Conservation (phyloP, 2,797 vertebrate genomes). For the Knipowitschia caucasica region DNA sequence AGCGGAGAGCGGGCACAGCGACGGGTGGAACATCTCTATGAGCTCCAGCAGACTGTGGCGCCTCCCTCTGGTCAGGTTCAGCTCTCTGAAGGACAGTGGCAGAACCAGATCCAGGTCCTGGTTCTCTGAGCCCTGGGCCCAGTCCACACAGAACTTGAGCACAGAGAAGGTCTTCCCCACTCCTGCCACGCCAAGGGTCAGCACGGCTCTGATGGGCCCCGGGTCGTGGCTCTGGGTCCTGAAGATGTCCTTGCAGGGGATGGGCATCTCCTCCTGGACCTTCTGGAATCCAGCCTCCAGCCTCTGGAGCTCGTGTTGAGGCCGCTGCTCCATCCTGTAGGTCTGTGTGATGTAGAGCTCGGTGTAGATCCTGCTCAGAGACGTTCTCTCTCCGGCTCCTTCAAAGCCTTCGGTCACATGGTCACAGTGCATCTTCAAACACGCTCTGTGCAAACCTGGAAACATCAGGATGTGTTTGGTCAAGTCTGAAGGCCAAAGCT, state of each 20-base stretch:
- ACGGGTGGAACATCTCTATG: background rate
- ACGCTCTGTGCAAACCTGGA: background rate
- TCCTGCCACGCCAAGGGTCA: conserved; percentile 2
- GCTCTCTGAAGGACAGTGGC: conserved; percentile 1
- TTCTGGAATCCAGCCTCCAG: background rate
- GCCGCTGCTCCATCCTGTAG: background rate
- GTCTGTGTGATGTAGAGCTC: conserved; percentile 1
- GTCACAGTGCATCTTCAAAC: background rate
- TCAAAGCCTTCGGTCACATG: background rate
- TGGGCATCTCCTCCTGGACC: background rate
- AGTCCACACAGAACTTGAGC: conserved; percentile 6
- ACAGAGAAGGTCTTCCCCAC: conserved; percentile 8
- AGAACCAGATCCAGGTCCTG: background rate
- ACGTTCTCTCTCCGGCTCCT: background rate
- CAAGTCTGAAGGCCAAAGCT: no score
- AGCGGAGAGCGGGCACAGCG: background rate
- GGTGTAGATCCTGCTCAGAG: conserved; percentile 4
- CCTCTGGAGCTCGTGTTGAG: background rate
- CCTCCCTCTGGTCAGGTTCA: background rate
- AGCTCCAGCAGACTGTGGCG: background rate
- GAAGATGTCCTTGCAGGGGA: conserved; percentile 1
- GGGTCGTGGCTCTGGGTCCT: background rate
- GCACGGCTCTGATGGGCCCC: background rate
- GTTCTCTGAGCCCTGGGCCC: conserved; percentile 6
- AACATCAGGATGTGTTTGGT: background rate